Base-by-base conservation (phyloP, 1,140 invertebrate genomes). In the Chironomus striatipennis region DNA sequence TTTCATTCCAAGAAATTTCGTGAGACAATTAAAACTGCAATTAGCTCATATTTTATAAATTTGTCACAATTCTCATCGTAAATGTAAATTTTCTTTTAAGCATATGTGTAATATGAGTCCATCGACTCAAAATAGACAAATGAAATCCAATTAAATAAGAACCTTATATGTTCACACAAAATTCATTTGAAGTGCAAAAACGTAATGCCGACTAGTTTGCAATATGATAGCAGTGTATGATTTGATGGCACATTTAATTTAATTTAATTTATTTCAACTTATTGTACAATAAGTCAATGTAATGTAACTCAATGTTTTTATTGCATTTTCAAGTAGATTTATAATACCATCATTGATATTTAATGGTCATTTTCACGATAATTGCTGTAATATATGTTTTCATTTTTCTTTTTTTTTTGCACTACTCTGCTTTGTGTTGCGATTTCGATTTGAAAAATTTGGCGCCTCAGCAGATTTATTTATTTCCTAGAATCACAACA, bases 131-230 rank as follows among this genome's bases (percentile, higher is more conserved):
- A 57, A 57, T 12, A 57, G 12, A 15, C 12, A 57, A 57, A 57
- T n/a, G 47, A 57, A 57, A 57, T 57, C 47, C 47, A 57, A 57
- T 57, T 57, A 57, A n/a, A n/a, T n/a, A n/a, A n/a, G n/a, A n/a
- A 57, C 12, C 15, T 57, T 10, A 57, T 57, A 34, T 34, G 24
- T 57, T 57, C 47, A 57, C 47, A 57, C 47, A n/a, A 57, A n/a
- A 15, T 5, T 15, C 47, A 57, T 57, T n/a, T n/a, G 47, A 57
- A 57, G 47, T 12, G 47, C 12, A 57, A 57, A n/a, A n/a, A 57
- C 12, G 12, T 57, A 34, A 34, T 47, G 15, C 43, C 8, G 9
- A 47, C 15, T 10, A 3, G 7, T 5, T 15, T 57, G 47, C 12
- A 57, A 57, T 57, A 57, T 57, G 47, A 57, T 57, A 57, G 47